phyloP scores from a whole-genome alignment of 2,797 vertebrate species.

The Acanthis flammea region DNA sequence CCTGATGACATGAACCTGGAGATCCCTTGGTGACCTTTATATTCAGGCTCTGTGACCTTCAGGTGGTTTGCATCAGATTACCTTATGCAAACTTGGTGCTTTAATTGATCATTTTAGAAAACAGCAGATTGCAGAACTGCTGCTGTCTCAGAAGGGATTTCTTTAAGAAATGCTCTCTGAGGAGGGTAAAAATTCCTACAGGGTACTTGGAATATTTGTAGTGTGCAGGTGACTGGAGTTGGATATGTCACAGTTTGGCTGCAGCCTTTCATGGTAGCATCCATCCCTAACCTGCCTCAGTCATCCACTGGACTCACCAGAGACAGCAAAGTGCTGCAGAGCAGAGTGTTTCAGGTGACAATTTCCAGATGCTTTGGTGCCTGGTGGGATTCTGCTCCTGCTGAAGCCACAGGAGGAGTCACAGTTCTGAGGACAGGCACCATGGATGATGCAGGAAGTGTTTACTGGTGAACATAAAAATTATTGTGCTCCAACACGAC shows the following conservation, averaged over 20 bases:
- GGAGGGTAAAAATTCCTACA: neutral
- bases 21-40: slow-evolving; percentile 51
- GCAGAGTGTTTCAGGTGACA: neutral
- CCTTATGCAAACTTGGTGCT: slow-evolving; percentile 49
- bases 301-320: neutral
- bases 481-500: neutral
- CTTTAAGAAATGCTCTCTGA: neutral
- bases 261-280: neutral
- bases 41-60: slow-evolving; percentile 55
- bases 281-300: neutral
- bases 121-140: neutral
- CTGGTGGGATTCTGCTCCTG: neutral
- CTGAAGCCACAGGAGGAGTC: neutral
- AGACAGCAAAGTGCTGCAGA: neutral
- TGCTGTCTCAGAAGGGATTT: neutral
- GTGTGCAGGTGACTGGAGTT: neutral
- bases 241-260: neutral
- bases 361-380: neutral
- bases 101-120: slow-evolving; percentile 22
- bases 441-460: neutral
- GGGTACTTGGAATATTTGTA: neutral
- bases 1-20: slow-evolving; percentile 32
- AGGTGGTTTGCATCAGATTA: slow-evolving; percentile 44
- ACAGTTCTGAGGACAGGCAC: neutral
- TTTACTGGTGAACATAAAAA: neutral